Evolutionary conservation across 64 coral and sea anemone species (phyloP).

Genomic region (Catalaphyllia jardinei): DNA sequence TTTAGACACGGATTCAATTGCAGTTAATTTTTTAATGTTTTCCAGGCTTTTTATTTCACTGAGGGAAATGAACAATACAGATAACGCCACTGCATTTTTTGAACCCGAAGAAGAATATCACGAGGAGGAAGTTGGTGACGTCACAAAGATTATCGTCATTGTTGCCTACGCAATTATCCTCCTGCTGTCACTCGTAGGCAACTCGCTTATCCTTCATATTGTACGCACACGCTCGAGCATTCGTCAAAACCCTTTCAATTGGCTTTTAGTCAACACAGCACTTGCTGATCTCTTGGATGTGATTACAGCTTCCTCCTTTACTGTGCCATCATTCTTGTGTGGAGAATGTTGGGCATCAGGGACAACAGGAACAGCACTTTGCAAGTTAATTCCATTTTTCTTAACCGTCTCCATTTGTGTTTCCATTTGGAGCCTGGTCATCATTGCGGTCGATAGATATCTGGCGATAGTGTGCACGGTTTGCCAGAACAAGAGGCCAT

Average conservation of each 20-base stretch:
- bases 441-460: slow-evolving; percentile 62
- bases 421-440: slow-evolving; percentile 40
- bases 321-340: slow-evolving; percentile 4
- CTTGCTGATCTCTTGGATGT: slow-evolving; percentile 53
- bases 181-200: slow-evolving; percentile 43
- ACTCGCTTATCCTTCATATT: slow-evolving; percentile 58
- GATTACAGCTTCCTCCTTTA: neutral
- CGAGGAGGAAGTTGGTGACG: neutral
- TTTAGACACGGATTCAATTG: too few relatives aligned
- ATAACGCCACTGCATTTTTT: neutral
- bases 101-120: neutral
- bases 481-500: slow-evolving; percentile 3
- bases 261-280: slow-evolving; percentile 64
- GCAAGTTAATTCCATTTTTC: slow-evolving; percentile 41
- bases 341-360: slow-evolving; percentile 41
- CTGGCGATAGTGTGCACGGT: slow-evolving; percentile 18
- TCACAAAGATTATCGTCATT: neutral
- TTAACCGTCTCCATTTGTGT: slow-evolving; percentile 23
- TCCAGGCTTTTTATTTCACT: too few relatives aligned
- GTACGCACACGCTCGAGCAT: slow-evolving; percentile 51
- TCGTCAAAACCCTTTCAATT: slow-evolving; percentile 60
- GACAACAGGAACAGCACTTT: slow-evolving; percentile 28
- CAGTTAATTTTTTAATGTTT: too few relatives aligned
- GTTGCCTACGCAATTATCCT: slow-evolving; percentile 38
- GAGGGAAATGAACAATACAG: neutral